These are phyloP conservation scores for Toxotes jaculatrix DNA, from an alignment of 2,113 vertebrate species.

Conservation along the genomic window DNA sequence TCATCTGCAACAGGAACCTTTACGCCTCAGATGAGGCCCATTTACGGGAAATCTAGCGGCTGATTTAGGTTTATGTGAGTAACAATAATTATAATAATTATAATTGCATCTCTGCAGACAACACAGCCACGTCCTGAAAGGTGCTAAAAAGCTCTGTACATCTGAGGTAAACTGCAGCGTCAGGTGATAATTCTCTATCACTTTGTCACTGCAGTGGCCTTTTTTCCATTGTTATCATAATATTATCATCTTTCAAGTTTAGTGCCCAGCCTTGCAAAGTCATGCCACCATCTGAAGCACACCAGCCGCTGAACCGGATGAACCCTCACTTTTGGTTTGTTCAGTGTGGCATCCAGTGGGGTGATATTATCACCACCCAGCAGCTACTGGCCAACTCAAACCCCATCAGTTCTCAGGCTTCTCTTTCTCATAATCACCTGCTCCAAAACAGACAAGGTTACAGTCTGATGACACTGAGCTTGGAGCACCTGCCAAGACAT, in stretches of 20 bases:
- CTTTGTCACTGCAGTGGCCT: not conserved
- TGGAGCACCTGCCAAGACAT: slow-evolving; percentile 46
- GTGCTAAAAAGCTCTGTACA: not conserved
- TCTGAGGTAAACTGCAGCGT: not conserved
- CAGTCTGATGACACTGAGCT: slow-evolving; percentile 64
- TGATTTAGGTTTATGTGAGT: not conserved
- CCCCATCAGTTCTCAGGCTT: slow-evolving; percentile 16
- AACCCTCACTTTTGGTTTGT: slow-evolving; percentile 35
- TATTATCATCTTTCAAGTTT: not conserved
- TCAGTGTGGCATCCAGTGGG: slow-evolving; percentile 13
- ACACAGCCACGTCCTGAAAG: not conserved
- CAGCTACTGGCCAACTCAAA: slow-evolving; percentile 21
- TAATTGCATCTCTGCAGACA: too few species aligned
- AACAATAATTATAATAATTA: too few species aligned
- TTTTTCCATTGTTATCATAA: not conserved
- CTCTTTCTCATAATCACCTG: slow-evolving; percentile 65
- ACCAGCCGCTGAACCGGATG: slow-evolving; percentile 21
- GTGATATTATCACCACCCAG: slow-evolving; percentile 20
- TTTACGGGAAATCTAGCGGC: too few species aligned
- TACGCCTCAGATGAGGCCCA: too few species aligned
- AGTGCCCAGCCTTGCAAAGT: not conserved
- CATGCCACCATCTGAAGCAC: not conserved
- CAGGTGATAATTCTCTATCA: not conserved
- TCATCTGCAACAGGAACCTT: too few species aligned
- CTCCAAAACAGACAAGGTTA: slow-evolving; percentile 63